Base-by-base conservation (phyloP, 2,888 invertebrate species). In the Lochmaea capreae region DNA sequence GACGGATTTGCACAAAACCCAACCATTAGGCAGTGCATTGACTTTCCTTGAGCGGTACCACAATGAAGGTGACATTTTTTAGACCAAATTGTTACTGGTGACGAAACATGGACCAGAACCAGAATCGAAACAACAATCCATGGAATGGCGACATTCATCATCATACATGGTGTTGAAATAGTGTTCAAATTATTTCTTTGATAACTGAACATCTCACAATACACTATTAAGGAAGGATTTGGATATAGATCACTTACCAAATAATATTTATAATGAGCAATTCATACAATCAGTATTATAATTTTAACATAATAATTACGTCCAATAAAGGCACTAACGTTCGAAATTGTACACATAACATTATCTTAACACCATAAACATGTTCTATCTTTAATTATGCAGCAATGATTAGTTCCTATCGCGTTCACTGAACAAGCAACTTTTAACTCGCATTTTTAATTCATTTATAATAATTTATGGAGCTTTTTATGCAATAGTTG, bases 271-370 rank as follows among this genome's bases (percentile, higher is more conserved):
- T 62, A 69, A 49, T 63, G 33, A 63, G 22, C 26, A 22, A 43
- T 62, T 63, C 52, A 63, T 18, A 63, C 39, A 63, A 63, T 63
- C 42, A 63, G 42, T 63, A 70, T 62, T 43, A 33, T 63, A 57
- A 70, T 70, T 70, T 63, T 62, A 59, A 61, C 62, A 61, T 61
- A 16, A 59, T 69, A 46, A 33, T 69, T 52, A 69, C 43, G 33
- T 62, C 61, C 68, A 54, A 49, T 54, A 70, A 18, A 43, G 18
- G 67, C 46, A 46, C 42, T 11, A 16, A 46, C 14, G 59, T 67
- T 14, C 61, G 10, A 59, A 33, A 59, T 22, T 16, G 26, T 59
- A 6, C 9, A 6, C 9, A 39, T 61, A 39, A 33, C 18, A 26
- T 58, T 26, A 58, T 58, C 22, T 18, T 6, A 39, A 39, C 33